Percentiles rank a stretch among this genome's conserved stretches.
Conservation (phyloP, 2,113 vertebrate genomes). For the Bagarius yarrelli region DNA sequence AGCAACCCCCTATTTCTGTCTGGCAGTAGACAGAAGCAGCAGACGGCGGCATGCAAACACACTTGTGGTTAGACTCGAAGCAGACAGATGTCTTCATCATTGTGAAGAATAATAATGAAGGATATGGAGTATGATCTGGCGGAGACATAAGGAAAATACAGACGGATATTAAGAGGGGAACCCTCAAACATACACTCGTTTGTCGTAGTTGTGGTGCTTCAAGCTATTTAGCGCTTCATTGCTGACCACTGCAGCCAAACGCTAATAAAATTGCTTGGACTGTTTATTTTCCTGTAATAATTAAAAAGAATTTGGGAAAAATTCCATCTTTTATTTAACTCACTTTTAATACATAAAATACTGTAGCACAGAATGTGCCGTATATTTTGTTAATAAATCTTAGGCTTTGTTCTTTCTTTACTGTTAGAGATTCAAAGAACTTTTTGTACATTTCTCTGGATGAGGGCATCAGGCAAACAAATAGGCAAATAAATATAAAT, state of each 20-base stretch:
- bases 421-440: too few species aligned
- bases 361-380: not conserved
- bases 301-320: not conserved
- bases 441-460: too few species aligned
- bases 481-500: too few species aligned
- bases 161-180: constrained; percentile 39
- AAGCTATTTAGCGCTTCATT: constrained; percentile 7
- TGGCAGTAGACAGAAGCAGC: constrained; percentile 47
- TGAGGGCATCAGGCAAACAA: too few species aligned
- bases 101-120: constrained; percentile 50
- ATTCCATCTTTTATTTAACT: not conserved
- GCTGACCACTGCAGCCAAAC: constrained; percentile 19
- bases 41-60: constrained; percentile 48
- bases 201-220: constrained; percentile 30
- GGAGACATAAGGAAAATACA: constrained; percentile 43
- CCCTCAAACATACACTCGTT: constrained; percentile 24
- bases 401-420: not conserved
- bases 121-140: constrained; percentile 50
- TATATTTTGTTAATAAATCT: not conserved
- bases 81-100: constrained; percentile 60
- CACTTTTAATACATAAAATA: not conserved
- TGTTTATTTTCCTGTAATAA: not conserved
- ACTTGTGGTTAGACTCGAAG: constrained; percentile 46
- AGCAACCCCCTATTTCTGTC: constrained; percentile 43
- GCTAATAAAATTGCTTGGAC: not conserved